Percentiles rank a stretch among this genome's conserved stretches.
These are phyloP conservation scores for Microchirus variegatus DNA, from an alignment of 2,797 vertebrate species.

Conservation along the genomic window DNA sequence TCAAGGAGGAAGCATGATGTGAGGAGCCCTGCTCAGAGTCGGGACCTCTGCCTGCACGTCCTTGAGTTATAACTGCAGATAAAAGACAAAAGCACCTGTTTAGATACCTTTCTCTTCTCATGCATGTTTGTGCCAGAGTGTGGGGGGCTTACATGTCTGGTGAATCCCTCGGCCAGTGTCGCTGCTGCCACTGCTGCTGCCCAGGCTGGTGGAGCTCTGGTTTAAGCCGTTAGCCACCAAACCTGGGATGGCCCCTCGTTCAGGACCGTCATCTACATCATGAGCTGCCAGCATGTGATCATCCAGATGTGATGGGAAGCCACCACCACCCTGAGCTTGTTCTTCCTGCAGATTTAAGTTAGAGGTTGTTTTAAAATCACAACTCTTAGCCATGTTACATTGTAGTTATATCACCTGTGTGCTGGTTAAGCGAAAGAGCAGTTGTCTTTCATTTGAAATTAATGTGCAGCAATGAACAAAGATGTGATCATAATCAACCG, in stretches of 20 bases:
- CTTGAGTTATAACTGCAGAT: slow-evolving; percentile 74
- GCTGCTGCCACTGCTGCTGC: slow-evolving; percentile 92
- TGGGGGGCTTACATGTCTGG: slow-evolving; percentile 75
- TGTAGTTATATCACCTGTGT: not conserved
- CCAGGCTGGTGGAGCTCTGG: slow-evolving; percentile 92
- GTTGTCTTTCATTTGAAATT: not conserved
- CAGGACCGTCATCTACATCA: slow-evolving; percentile 73
- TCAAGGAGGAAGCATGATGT: slow-evolving; percentile 93
- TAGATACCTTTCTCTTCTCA: no score
- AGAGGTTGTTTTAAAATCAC: not conserved
- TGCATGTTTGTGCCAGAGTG: not conserved
- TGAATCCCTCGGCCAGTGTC: slow-evolving; percentile 86
- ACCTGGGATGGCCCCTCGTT: slow-evolving; percentile 75
- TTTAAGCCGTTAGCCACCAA: slow-evolving; percentile 87
- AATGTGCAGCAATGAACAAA: not conserved
- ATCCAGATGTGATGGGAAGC: slow-evolving; percentile 88
- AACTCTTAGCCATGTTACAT: not conserved
- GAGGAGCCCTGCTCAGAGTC: slow-evolving; percentile 92
- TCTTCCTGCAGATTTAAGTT: slow-evolving; percentile 84
- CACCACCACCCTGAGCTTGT: slow-evolving; percentile 70
- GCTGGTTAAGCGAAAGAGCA: not conserved
- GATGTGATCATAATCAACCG: not conserved
- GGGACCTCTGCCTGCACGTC: slow-evolving; percentile 78
- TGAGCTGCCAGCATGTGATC: slow-evolving; percentile 80
- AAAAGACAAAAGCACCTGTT: not conserved